These are phyloP conservation scores for Caenorhabditis panamensis DNA, from an alignment of 2,888 invertebrate genomes.

Conservation along the genomic window DNA sequence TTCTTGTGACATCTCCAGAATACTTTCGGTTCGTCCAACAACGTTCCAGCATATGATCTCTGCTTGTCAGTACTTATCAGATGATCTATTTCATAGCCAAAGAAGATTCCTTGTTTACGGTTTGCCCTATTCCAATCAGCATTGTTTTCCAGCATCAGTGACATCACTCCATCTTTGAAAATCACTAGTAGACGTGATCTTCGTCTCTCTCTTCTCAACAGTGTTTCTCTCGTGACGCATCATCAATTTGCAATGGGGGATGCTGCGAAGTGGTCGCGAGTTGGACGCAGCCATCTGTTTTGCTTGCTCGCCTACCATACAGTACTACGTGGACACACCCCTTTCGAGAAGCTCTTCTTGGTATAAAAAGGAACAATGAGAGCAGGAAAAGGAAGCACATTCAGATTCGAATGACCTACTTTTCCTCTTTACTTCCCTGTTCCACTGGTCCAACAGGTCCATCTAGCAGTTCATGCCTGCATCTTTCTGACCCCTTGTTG, in stretches of 20 bases:
- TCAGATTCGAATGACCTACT: neutral
- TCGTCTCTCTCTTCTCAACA: slow-evolving; percentile 7
- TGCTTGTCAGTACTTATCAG: neutral
- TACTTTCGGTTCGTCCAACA: slow-evolving; percentile 9
- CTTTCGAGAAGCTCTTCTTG: slow-evolving; percentile 14
- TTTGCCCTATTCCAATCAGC: neutral
- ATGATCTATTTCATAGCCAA: neutral
- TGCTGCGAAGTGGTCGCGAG: slow-evolving; percentile 29
- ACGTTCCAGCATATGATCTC: slow-evolving; percentile 33
- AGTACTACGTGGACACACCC: slow-evolving; percentile 19
- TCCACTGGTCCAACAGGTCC: neutral
- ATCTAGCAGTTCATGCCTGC: neutral
- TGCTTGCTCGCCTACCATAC: slow-evolving; percentile 35
- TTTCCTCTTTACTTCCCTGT: neutral
- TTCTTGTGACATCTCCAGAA: no score
- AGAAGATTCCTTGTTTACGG: neutral
- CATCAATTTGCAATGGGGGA: slow-evolving; percentile 18
- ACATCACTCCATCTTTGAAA: slow-evolving; percentile 42
- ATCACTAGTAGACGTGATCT: slow-evolving; percentile 29
- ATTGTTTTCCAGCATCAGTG: slow-evolving; percentile 14
- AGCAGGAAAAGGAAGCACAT: slow-evolving; percentile 1
- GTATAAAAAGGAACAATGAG: slow-evolving; percentile 21
- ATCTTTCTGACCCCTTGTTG: neutral
- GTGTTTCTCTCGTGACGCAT: slow-evolving; percentile 38
- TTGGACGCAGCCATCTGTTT: slow-evolving; percentile 32